Conservation (phyloP, 2,888 invertebrate species). For the Strigamia transsilvanica region DNA sequence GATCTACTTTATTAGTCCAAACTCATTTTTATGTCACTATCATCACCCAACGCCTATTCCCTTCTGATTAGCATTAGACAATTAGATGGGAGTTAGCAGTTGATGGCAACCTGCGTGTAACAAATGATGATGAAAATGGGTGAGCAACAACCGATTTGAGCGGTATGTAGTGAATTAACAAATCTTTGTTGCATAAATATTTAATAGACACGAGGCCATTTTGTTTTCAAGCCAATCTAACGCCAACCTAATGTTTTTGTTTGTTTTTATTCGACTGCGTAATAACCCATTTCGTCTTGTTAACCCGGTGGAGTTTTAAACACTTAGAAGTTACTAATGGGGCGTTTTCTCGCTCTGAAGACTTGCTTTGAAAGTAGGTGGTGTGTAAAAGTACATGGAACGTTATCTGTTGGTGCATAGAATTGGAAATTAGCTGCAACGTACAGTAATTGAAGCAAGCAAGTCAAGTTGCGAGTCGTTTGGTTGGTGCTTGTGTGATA, state of each 20-base stretch:
- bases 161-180: background rate
- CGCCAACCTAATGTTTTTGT: constrained; percentile 1
- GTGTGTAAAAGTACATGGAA: background rate
- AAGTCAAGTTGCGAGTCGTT: background rate
- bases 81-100: constrained; percentile 9
- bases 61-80: constrained; percentile 4
- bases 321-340: constrained; percentile 14
- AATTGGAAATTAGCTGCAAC: constrained; percentile 13
- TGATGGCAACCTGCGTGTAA: constrained; percentile 14
- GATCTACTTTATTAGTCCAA: background rate
- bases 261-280: background rate
- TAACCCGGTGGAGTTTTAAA: background rate
- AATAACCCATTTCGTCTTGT: background rate
- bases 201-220: background rate
- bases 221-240: background rate
- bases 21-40: background rate
- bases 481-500: background rate
- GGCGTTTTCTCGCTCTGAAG: background rate
- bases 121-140: constrained; percentile 20
- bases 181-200: background rate
- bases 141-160: constrained; percentile 13
- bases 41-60: constrained; percentile 5
- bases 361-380: background rate
- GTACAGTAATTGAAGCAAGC: constrained; percentile 4
- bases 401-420: constrained; percentile 1